phyloP scores from a whole-genome alignment of 2,888 invertebrate genomes.

The Melipona beecheii region DNA sequence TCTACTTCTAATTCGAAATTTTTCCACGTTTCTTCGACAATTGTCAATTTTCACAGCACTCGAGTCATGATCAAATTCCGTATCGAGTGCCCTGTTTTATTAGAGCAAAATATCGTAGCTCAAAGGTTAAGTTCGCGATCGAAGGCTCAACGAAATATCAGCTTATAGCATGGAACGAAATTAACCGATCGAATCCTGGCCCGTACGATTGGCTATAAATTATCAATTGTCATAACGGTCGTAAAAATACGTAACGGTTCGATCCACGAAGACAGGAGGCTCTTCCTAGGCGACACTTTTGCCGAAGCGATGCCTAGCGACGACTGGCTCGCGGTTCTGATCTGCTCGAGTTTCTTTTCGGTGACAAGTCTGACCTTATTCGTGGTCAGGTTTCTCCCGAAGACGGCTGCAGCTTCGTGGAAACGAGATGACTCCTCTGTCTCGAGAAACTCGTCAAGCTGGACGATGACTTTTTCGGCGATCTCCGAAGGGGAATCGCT shows the following conservation, averaged over 20 bases:
- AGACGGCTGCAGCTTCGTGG: background rate
- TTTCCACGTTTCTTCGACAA: background rate
- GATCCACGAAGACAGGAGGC: background rate
- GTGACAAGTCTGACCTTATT: conserved; percentile 33
- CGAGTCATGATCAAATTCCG: background rate
- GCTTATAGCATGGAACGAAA: background rate
- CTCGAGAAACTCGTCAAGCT: background rate
- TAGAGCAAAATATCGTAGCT: background rate
- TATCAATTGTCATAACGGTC: conserved; percentile 42
- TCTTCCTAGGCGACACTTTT: conserved; percentile 9
- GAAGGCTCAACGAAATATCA: background rate
- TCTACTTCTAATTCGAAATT: too few species aligned
- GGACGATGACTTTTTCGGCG: background rate
- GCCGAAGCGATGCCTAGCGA: background rate
- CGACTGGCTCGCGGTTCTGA: conserved; percentile 9
- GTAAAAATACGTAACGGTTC: conserved; percentile 44
- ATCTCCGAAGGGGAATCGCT: background rate
- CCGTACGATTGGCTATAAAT: conserved; percentile 11
- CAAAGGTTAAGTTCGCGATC: background rate
- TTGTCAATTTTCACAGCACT: background rate
- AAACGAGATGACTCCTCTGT: background rate
- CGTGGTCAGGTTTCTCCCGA: conserved; percentile 7
- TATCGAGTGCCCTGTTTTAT: background rate
- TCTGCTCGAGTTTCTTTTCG: conserved; percentile 39
- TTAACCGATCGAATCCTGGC: conserved; percentile 4